Evolutionary conservation across 1,140 invertebrate genomes (phyloP).

Genomic region (Brachionus rotundiformis): DNA sequence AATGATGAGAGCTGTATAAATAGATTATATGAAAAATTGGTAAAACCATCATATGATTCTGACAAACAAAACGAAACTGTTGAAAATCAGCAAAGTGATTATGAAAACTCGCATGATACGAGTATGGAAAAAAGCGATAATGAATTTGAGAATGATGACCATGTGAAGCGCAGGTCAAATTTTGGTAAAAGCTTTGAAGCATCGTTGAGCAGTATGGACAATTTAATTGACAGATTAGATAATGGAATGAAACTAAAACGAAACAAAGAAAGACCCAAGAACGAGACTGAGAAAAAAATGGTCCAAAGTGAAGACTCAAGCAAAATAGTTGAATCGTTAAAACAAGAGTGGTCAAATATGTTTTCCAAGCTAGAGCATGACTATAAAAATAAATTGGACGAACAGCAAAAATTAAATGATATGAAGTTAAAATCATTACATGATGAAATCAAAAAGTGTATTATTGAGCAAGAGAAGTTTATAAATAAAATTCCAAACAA

Average conservation of each 20-base stretch:
- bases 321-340: conserved; percentile 46
- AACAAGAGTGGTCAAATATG: conserved; percentile 50
- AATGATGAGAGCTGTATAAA: conserved; percentile 23
- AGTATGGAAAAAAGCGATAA: background rate
- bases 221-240: conserved; percentile 39
- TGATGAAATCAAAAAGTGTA: conserved; percentile 47
- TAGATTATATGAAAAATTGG: conserved; percentile 40
- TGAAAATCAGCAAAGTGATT: background rate
- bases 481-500: background rate
- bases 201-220: conserved; percentile 2
- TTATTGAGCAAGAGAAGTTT: conserved; percentile 21
- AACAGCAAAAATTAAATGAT: conserved; percentile 50
- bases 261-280: background rate
- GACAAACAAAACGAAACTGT: background rate
- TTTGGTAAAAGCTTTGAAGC: conserved; percentile 50
- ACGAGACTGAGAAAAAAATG: background rate
- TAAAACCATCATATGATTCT: conserved; percentile 5
- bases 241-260: conserved; percentile 50
- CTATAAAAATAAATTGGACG: conserved; percentile 33
- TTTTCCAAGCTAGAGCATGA: conserved; percentile 32
- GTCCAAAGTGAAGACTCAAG: background rate
- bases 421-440: conserved; percentile 37
- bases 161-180: background rate
- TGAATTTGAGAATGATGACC: background rate
- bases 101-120: background rate